A percentile compares a stretch with the other conserved stretches of the same genome.
Evolutionary conservation across 2,797 vertebrate species (phyloP).

Genomic region (Sebastes melanostomus): DNA sequence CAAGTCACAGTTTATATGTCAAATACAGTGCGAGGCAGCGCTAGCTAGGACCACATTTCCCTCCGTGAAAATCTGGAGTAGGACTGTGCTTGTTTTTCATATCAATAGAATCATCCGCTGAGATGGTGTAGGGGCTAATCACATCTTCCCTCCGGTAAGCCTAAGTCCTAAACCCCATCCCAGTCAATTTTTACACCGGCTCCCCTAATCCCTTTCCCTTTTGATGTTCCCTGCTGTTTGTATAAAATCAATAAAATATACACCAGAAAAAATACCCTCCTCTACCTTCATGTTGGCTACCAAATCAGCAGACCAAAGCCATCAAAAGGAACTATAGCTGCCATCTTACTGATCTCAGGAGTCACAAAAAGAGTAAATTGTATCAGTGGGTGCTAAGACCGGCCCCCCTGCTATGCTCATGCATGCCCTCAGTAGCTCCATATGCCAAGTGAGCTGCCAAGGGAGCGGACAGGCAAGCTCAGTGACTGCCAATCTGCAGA

Average conservation of each 20-base stretch:
- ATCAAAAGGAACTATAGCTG: constrained; percentile 10
- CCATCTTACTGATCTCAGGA: constrained; percentile 25
- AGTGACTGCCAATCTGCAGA: constrained; percentile 79
- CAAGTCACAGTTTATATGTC: constrained; percentile 37
- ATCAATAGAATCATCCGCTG: constrained; percentile 44
- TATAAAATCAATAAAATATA: constrained; percentile 70
- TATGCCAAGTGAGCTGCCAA: constrained; percentile 74
- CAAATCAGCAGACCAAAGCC: constrained; percentile 40
- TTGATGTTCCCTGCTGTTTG: constrained; percentile 64
- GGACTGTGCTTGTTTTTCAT: constrained; percentile 31
- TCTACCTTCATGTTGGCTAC: constrained; percentile 37
- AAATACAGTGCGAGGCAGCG: constrained; percentile 13
- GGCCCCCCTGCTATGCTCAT: constrained; percentile 54
- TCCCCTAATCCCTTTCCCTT: constrained; percentile 53
- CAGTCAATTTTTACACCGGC: constrained; percentile 56
- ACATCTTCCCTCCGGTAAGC: constrained; percentile 54
- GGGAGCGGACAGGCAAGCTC: constrained; percentile 69
- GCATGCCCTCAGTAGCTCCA: constrained; percentile 67
- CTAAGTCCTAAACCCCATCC: constrained; percentile 48
- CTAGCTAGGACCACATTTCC: background rate
- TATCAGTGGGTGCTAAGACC: constrained; percentile 45
- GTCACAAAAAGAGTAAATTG: constrained; percentile 49
- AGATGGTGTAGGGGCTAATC: constrained; percentile 51
- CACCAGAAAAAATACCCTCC: constrained; percentile 8
- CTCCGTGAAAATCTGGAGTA: constrained; percentile 12